phyloP scores from a whole-genome alignment of 2,888 invertebrate genomes.

The Barypeithes pellucidus region DNA sequence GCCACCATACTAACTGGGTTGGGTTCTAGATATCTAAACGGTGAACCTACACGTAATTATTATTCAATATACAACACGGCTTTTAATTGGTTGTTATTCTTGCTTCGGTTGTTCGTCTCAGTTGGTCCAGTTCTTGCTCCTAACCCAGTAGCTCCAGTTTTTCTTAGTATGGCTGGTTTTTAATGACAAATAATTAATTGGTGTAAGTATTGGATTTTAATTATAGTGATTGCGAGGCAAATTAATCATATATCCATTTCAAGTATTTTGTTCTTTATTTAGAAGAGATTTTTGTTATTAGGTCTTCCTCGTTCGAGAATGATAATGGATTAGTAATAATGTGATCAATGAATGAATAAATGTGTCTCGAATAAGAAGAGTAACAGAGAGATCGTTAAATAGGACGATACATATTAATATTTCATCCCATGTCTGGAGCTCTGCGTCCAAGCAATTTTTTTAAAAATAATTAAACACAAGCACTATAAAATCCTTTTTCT shows the following conservation, averaged over 20 bases:
- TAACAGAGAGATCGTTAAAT: too few relatives aligned
- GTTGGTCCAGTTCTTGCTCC: slow-evolving; percentile 57
- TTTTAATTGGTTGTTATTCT: slow-evolving; percentile 72
- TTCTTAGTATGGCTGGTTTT: slow-evolving; percentile 40
- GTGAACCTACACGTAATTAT: slow-evolving; percentile 70
- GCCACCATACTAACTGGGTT: slow-evolving; percentile 43
- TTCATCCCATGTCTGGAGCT: too few relatives aligned
- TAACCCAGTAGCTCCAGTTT: slow-evolving; percentile 55
- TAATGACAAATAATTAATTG: slow-evolving; percentile 61
- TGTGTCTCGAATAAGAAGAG: too few relatives aligned
- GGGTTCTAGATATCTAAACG: slow-evolving; percentile 61
- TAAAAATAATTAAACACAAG: too few relatives aligned
- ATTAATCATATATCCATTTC: slow-evolving; percentile 53
- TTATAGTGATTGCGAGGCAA: slow-evolving; percentile 59
- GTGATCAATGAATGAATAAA: too few relatives aligned
- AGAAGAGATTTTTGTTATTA: neutral
- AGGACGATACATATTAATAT: too few relatives aligned
- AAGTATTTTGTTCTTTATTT: neutral
- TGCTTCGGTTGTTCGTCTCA: slow-evolving; percentile 52
- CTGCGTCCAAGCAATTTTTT: too few relatives aligned
- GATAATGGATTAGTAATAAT: neutral
- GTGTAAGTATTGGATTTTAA: slow-evolving; percentile 58
- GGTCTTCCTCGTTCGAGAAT: neutral
- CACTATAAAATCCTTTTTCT: too few relatives aligned
- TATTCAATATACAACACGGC: slow-evolving; percentile 71